phyloP scores from a whole-genome alignment of 2,888 invertebrate genomes.

The Caenorhabditis panamensis region DNA sequence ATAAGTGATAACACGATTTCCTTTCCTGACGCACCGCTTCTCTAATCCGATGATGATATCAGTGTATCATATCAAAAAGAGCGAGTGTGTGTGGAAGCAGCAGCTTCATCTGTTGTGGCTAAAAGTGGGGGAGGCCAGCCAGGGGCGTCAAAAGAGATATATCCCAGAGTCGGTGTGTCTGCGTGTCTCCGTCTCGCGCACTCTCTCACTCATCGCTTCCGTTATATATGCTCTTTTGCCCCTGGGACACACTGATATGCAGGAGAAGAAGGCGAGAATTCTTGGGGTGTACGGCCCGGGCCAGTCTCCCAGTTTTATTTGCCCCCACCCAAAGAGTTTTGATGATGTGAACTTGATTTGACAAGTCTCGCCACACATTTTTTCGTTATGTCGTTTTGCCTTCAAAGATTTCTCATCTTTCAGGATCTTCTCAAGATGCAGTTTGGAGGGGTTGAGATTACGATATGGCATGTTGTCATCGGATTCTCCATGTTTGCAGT shows the following conservation, averaged over 20 bases:
- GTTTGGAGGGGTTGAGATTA: background rate
- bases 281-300: background rate
- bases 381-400: background rate
- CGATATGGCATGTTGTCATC: slow-evolving; percentile 6
- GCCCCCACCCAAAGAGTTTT: background rate
- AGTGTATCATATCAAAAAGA: slow-evolving; percentile 1
- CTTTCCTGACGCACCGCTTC: background rate
- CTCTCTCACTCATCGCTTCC: background rate
- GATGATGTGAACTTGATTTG: background rate
- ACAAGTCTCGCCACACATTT: background rate
- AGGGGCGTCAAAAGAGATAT: slow-evolving; percentile 3
- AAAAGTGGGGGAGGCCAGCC: background rate
- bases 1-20: background rate
- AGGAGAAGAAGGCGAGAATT: background rate
- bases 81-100: no score
- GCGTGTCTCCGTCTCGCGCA: background rate
- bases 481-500: background rate
- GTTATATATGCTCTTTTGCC: slow-evolving; percentile 6
- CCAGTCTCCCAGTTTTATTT: background rate
- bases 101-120: no score
- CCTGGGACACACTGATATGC: slow-evolving; percentile 9
- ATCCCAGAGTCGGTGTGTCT: background rate
- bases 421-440: background rate
- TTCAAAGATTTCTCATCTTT: background rate
- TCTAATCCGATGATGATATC: slow-evolving; percentile 1